A percentile compares a stretch with the other conserved stretches of the same genome.
These are phyloP conservation scores for Microtus ochrogaster DNA, from an alignment of 2,113 vertebrate species.

Conservation along the genomic window DNA sequence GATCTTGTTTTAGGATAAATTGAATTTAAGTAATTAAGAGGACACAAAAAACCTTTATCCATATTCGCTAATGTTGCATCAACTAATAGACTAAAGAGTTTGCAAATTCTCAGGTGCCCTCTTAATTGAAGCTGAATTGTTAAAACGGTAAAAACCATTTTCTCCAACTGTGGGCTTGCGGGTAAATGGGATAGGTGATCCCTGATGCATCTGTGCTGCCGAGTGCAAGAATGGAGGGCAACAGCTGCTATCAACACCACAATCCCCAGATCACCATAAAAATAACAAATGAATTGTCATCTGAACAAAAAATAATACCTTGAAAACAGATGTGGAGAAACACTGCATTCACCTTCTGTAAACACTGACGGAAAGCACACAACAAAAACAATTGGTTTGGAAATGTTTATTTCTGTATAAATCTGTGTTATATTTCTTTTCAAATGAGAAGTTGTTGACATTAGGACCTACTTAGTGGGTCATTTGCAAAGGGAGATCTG, in stretches of 20 bases:
- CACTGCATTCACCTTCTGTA: conserved; percentile 66
- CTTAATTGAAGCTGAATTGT: conserved; percentile 86
- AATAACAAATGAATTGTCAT: conserved; percentile 85
- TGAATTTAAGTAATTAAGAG: conserved; percentile 85
- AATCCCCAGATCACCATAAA: conserved; percentile 84
- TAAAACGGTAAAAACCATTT: conserved; percentile 82
- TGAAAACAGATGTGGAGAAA: conserved; percentile 70
- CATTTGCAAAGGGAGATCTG: conserved; percentile 21
- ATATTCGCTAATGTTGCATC: conserved; percentile 79
- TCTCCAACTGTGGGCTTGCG: conserved; percentile 82
- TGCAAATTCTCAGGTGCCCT: conserved; percentile 82
- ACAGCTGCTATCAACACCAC: conserved; percentile 82
- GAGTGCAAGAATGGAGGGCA: conserved; percentile 83
- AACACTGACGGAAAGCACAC: conserved; percentile 40
- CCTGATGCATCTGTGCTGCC: conserved; percentile 82
- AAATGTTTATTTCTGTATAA: conserved; percentile 43
- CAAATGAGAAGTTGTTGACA: not conserved
- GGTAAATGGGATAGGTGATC: conserved; percentile 84
- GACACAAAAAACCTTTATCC: conserved; percentile 77
- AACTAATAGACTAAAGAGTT: conserved; percentile 85
- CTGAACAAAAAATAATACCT: conserved; percentile 76
- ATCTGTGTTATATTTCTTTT: conserved; percentile 5
- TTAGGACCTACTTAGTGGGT: not conserved
- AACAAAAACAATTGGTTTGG: not conserved
- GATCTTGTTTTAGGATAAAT: conserved; percentile 76